phyloP scores from a whole-genome alignment of 1,140 invertebrate species.

The Grapholita molesta region DNA sequence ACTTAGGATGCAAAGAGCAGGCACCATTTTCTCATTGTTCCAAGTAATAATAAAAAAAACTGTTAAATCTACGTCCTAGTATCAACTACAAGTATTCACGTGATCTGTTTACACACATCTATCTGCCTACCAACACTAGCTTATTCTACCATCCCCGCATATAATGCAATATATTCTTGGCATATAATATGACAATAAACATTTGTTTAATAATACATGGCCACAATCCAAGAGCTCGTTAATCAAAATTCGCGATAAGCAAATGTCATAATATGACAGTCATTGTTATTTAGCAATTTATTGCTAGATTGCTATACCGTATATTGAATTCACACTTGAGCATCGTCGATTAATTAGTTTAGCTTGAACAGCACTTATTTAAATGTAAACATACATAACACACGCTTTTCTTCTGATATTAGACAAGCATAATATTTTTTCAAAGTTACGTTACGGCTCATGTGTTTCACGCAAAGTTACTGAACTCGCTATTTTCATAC shows the following conservation, averaged over 20 bases:
- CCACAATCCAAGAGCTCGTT: not conserved
- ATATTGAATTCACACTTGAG: not conserved
- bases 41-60: not conserved
- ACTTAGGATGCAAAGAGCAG: not conserved
- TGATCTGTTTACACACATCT: too few species aligned
- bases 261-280: conserved; percentile 8
- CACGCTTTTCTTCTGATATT: conserved; percentile 37
- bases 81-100: not conserved
- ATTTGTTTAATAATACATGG: not conserved
- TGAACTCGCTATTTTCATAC: conserved; percentile 31
- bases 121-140: too few species aligned
- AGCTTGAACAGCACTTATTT: not conserved
- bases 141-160: not conserved
- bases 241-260: conserved; percentile 3
- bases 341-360: conserved; percentile 2
- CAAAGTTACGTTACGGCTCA: conserved; percentile 42
- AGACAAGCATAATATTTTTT: conserved; percentile 43
- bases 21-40: not conserved
- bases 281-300: conserved; percentile 12
- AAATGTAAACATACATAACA: conserved; percentile 27
- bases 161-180: not conserved
- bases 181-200: not conserved
- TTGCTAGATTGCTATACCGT: too few species aligned
- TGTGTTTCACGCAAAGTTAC: conserved; percentile 31
- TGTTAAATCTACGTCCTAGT: not conserved